These are phyloP conservation scores for Drosophila mettleri DNA, from an alignment of 2,888 invertebrate genomes.

Conservation along the genomic window DNA sequence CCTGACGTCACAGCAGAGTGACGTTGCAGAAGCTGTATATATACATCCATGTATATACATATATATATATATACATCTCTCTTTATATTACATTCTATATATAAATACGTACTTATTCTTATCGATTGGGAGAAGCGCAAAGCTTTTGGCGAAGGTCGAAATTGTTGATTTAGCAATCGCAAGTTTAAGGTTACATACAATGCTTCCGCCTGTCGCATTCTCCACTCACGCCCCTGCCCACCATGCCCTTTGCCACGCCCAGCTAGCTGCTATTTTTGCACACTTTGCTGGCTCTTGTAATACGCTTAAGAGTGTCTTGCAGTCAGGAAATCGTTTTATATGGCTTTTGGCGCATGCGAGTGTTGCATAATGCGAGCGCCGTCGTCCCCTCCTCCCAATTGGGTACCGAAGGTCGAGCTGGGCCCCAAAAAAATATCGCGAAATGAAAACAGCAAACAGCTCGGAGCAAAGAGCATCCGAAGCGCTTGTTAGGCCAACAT, in stretches of 20 bases:
- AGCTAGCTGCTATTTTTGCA: slow-evolving; percentile 52
- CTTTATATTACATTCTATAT: slow-evolving; percentile 3
- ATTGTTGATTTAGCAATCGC: slow-evolving; percentile 50
- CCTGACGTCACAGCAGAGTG: slow-evolving; percentile 45
- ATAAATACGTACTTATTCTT: slow-evolving; percentile 16
- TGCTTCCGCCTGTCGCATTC: slow-evolving; percentile 40
- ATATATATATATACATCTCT: not conserved
- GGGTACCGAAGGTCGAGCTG: slow-evolving; percentile 26
- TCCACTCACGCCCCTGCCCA: too few species aligned
- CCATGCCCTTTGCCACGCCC: not conserved
- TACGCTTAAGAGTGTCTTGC: slow-evolving; percentile 56
- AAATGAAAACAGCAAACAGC: slow-evolving; percentile 18
- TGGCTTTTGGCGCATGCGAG: slow-evolving; percentile 61
- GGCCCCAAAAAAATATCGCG: slow-evolving; percentile 7
- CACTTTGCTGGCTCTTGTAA: slow-evolving; percentile 36
- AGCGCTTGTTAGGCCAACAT: slow-evolving; percentile 8
- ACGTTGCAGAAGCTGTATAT: slow-evolving; percentile 24
- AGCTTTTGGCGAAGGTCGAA: slow-evolving; percentile 36
- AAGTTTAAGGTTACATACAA: slow-evolving; percentile 57
- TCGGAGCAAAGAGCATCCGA: not conserved
- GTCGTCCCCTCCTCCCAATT: slow-evolving; percentile 8
- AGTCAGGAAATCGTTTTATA: slow-evolving; percentile 70
- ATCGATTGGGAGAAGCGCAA: slow-evolving; percentile 39
- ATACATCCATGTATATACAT: not conserved
- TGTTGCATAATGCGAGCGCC: slow-evolving; percentile 60